These are phyloP conservation scores for Acronicta aceris DNA, from an alignment of 2,888 invertebrate genomes.

Conservation along the genomic window DNA sequence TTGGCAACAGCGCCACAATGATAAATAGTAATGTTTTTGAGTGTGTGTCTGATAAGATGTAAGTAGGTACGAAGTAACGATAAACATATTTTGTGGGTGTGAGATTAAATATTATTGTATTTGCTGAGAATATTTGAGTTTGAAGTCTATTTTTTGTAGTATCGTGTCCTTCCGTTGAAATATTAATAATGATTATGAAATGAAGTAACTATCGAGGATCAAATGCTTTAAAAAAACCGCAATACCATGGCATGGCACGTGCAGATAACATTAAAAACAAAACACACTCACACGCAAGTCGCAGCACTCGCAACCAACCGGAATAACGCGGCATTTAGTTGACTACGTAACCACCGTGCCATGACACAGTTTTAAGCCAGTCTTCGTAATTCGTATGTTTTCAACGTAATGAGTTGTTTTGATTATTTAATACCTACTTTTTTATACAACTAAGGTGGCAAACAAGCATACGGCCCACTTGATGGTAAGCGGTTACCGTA, in stretches of 20 bases:
- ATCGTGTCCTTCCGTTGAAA: too few species aligned
- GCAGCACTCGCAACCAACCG: not conserved
- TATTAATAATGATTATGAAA: too few species aligned
- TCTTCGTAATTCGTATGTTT: not conserved
- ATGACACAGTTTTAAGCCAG: not conserved
- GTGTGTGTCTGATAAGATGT: slow-evolving; percentile 33
- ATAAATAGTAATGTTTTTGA: slow-evolving; percentile 24
- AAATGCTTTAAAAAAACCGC: too few species aligned
- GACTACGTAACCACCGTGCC: not conserved
- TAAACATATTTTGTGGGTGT: slow-evolving; percentile 27
- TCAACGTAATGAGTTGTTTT: too few species aligned
- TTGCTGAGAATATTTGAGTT: not conserved
- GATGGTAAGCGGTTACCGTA: too few species aligned
- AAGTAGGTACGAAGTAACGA: slow-evolving; percentile 3
- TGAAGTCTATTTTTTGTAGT: not conserved
- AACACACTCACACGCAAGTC: not conserved
- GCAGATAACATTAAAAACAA: not conserved
- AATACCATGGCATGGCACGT: too few species aligned
- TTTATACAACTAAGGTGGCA: too few species aligned
- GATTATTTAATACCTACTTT: too few species aligned
- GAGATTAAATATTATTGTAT: slow-evolving; percentile 10
- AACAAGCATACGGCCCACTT: too few species aligned
- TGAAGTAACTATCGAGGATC: too few species aligned
- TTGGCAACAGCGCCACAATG: slow-evolving; percentile 44
- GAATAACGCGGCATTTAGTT: not conserved